Evolutionary conservation across 2,888 invertebrate genomes (phyloP).

Genomic region (Chymomyza procnemis): DNA sequence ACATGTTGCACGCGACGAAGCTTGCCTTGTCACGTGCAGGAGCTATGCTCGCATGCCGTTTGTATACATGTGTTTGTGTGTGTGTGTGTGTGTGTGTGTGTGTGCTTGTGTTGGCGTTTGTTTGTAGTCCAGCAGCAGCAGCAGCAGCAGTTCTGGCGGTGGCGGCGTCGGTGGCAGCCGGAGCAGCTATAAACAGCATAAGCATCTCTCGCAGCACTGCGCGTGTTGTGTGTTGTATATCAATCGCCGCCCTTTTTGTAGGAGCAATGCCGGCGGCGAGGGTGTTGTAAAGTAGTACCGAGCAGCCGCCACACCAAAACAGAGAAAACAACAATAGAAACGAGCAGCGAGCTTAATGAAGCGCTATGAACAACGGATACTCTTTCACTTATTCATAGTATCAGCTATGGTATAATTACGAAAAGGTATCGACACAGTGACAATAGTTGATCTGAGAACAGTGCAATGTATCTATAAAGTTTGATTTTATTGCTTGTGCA

Average conservation of each 20-base stretch:
- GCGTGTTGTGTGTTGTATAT: conserved; percentile 41
- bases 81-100: neutral
- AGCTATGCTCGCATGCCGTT: neutral
- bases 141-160: too few relatives aligned
- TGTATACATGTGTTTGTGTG: neutral
- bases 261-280: neutral
- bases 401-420: too few relatives aligned
- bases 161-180: conserved; percentile 24
- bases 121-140: conserved; percentile 34
- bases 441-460: too few relatives aligned
- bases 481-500: too few relatives aligned
- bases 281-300: neutral
- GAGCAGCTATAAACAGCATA: conserved; percentile 52
- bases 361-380: neutral
- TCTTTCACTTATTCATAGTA: neutral
- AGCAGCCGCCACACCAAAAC: conserved; percentile 6
- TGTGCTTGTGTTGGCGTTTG: conserved; percentile 19
- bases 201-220: conserved; percentile 37
- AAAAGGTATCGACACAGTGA: too few relatives aligned
- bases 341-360: neutral
- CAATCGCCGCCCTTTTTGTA: conserved; percentile 51
- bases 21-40: conserved; percentile 43
- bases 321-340: neutral
- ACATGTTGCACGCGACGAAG: conserved; percentile 37
- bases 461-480: too few relatives aligned